Evolutionary conservation across 2,113 vertebrate genomes (phyloP).

Genomic region (Eptatretus burgeri): DNA sequence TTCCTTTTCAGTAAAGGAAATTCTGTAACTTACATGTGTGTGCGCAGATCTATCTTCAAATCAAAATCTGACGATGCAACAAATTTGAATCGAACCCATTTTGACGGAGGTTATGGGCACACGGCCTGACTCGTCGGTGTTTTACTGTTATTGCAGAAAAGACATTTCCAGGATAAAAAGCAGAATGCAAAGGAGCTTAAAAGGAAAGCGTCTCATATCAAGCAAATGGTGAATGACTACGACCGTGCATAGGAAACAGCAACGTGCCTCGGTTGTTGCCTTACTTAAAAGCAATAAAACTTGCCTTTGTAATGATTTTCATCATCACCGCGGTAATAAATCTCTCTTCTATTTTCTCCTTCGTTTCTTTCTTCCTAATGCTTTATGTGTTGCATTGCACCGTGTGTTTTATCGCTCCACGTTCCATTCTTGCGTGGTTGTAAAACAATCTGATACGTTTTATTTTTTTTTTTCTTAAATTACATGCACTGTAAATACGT

Average conservation of each 20-base stretch:
- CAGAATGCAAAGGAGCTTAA: slow-evolving; percentile 29
- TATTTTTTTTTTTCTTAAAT: no score
- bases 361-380: no score
- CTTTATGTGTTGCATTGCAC: no score
- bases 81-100: background rate
- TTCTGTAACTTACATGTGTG: slow-evolving; percentile 1
- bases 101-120: background rate
- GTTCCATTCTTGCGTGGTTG: no score
- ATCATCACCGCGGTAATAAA: no score
- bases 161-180: slow-evolving; percentile 34
- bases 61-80: background rate
- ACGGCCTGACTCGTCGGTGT: background rate
- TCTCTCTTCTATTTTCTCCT: no score
- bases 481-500: no score
- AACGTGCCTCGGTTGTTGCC: background rate
- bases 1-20: slow-evolving; percentile 4
- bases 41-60: background rate
- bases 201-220: slow-evolving; percentile 40
- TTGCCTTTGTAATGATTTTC: no score
- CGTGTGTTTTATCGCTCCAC: no score
- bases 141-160: slow-evolving; percentile 18
- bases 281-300: no score
- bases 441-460: no score
- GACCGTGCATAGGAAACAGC: slow-evolving; percentile 17
- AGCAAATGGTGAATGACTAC: slow-evolving; percentile 40